These are phyloP conservation scores for Schizothorax lantsangensis DNA, from an alignment of 2,797 vertebrate species.

Conservation along the genomic window DNA sequence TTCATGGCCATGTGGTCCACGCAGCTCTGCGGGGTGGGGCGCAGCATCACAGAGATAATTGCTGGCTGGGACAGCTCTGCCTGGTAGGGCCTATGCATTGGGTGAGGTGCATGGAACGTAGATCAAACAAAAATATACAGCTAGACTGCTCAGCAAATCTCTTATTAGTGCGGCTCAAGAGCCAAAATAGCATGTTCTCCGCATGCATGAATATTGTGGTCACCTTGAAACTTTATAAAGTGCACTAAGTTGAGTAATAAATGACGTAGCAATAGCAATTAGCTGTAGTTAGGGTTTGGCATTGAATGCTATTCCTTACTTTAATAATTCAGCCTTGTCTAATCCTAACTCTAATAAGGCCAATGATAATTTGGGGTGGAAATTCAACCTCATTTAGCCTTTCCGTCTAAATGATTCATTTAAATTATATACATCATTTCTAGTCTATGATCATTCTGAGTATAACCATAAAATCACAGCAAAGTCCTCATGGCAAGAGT, in stretches of 20 bases:
- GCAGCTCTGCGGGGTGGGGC: slow-evolving; percentile 59
- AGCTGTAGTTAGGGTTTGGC: slow-evolving; percentile 35
- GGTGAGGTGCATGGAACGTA: slow-evolving; percentile 35
- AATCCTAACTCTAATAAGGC: slow-evolving; percentile 25
- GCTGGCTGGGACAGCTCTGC: slow-evolving; percentile 49
- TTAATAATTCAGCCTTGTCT: slow-evolving; percentile 1
- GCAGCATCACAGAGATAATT: slow-evolving; percentile 64
- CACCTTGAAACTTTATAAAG: slow-evolving; percentile 32
- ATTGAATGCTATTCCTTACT: background rate
- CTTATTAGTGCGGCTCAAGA: slow-evolving; percentile 50
- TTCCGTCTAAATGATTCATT: slow-evolving; percentile 14
- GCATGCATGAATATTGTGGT: slow-evolving; percentile 45
- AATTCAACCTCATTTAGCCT: background rate
- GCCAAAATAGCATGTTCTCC: slow-evolving; percentile 55
- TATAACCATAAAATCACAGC: slow-evolving; percentile 1
- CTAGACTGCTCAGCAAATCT: slow-evolving; percentile 47
- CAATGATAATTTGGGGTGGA: background rate
- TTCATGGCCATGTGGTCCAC: slow-evolving; percentile 57
- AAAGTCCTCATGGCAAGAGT: background rate
- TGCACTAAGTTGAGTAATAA: slow-evolving; percentile 7
- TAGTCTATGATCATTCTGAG: slow-evolving; percentile 7
- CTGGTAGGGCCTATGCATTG: background rate
- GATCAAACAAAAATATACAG: slow-evolving; percentile 57
- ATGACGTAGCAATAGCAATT: background rate
- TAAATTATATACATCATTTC: slow-evolving; percentile 15